Base-by-base conservation (phyloP, 2,888 invertebrate genomes). In the Drosophila heteroneura region DNA sequence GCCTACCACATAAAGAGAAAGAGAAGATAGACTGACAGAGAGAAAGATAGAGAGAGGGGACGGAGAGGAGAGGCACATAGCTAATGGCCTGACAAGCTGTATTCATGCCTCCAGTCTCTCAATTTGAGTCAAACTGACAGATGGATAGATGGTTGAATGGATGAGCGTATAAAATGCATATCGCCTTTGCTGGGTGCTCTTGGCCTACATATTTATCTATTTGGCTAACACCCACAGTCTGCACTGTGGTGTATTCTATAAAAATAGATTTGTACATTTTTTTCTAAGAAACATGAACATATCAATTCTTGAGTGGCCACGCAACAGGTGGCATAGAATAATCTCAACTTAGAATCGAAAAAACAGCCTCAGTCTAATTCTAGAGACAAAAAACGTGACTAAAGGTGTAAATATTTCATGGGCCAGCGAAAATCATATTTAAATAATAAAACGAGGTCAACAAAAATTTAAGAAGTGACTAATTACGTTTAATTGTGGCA, bases 121-220 rank as follows among this genome's bases (percentile, higher is more conserved):
- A 47, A 22, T 26, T 9, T 47, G 56, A n/a, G 63, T 67, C 68
- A 82, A 69, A 33, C 72, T 75, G 85, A 84, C 88, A 74, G 53
- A 58, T 32, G 54, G 62, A 32, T 51, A 37, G 64, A 66, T 14
- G 59, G 19, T 39, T 57, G 56, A 57, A 9, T 57, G 28, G 28
- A 56, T 56, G 35, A 28, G 28, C 39, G 28, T 19, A 60, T 44
- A 49, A 61, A 80, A 61, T 76, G 79, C 83, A 79, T 79, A 86
- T 74, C 68, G 74, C 70, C 62, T 60, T 70, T 70, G 71, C 70
- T 67, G 62, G 35, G 51, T 70, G 85, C 73, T 72, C 84, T 86
- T 85, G 84, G 91, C 91, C 89, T 68, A 85, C 86, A 90, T 89
- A 90, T 89, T 77, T 74, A 77, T 81, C 74, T 82, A 72, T 71